Base-by-base conservation (phyloP, 2,113 vertebrate genomes). In the Brienomyrus longianalis region DNA sequence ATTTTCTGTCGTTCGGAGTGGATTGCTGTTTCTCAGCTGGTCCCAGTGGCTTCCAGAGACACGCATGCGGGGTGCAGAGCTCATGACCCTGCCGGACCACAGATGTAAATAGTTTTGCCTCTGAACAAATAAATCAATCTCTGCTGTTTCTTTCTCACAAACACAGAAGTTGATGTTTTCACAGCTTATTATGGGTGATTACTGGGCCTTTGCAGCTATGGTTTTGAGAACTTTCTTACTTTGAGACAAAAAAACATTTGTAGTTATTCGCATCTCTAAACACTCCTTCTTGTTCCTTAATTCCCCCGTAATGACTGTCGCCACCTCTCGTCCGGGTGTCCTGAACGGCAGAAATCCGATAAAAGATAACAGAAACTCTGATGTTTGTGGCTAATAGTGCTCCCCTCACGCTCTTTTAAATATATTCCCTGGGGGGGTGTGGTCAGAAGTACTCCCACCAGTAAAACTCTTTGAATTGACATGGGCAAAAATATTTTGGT, bases 31-130 rank as follows among this genome's bases (percentile, higher is more conserved):
- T 51, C 91, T 90, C 52, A 89, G 89, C 70, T 74, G 88, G 91
- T 74, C 89, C 93, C 92, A 21, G 91, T 92, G 90, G 90, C n/a
- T 59, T 77, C 27, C 54, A 54, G 56, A 85, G 35, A 89, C 43
- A 23, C 35, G 35, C 74, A 80, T 19, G 74, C 5, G 17, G 35
- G 21, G 45, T 45, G 39, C 59, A 13, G 77, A 23, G 77, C 39
- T 88, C 27, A 50, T 47, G 39, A 88, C 39, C 74, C 52, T 10
- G 39, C 47, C 66, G 45, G 48, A 59, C 66, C 48, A 70, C n/a
- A 84, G 83, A 84, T 84, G 80, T 47, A 84, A 84, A 84, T 47
- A 48, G 70, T 77, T 84, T 84, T 84, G 45, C 39, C 43, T 47
- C 45, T 48, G 39, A 84, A n/a, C 45, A 84, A 84, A 84, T 84